Evolutionary conservation across 2,888 invertebrate genomes (phyloP).

Genomic region (Sinotaia quadrata): DNA sequence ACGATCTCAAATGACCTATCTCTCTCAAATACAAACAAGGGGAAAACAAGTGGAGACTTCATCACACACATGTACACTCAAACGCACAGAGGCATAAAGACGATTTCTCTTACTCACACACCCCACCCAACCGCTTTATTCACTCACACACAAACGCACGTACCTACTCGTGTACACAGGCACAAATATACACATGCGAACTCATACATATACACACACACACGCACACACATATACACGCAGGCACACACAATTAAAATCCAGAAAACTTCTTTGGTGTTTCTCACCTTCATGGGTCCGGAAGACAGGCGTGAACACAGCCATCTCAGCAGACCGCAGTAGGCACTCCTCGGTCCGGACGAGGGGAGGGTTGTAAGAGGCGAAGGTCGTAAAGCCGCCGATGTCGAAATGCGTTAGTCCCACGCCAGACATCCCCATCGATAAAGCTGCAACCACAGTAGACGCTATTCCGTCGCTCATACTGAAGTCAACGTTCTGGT

Average conservation of each 20-base stretch:
- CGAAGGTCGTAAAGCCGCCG: slow-evolving; percentile 62
- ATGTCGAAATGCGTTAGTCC: slow-evolving; percentile 67
- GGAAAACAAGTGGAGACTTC: too few relatives aligned
- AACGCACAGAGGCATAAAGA: too few relatives aligned
- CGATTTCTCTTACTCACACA: too few relatives aligned
- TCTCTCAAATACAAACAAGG: too few relatives aligned
- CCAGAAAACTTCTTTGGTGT: too few relatives aligned
- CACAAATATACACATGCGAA: not conserved
- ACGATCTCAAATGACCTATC: too few relatives aligned
- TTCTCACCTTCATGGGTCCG: slow-evolving; percentile 62
- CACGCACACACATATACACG: not conserved
- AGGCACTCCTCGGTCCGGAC: slow-evolving; percentile 57
- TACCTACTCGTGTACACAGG: not conserved
- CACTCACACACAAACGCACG: not conserved
- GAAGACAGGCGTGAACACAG: slow-evolving; percentile 54
- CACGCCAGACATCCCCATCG: slow-evolving; percentile 60
- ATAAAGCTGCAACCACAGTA: slow-evolving; percentile 60
- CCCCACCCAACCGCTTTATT: too few relatives aligned
- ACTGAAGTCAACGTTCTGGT: slow-evolving; percentile 67
- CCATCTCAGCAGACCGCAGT: slow-evolving; percentile 63
- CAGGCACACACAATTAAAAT: not conserved
- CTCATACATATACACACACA: slow-evolving; percentile 2
- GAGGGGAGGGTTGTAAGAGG: slow-evolving; percentile 25
- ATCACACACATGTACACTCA: too few relatives aligned
- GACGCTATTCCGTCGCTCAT: slow-evolving; percentile 60